Percentiles rank a stretch among this genome's conserved stretches.
These are phyloP conservation scores for Neotoma lepida DNA, from an alignment of 2,113 vertebrate genomes.

Conservation along the genomic window DNA sequence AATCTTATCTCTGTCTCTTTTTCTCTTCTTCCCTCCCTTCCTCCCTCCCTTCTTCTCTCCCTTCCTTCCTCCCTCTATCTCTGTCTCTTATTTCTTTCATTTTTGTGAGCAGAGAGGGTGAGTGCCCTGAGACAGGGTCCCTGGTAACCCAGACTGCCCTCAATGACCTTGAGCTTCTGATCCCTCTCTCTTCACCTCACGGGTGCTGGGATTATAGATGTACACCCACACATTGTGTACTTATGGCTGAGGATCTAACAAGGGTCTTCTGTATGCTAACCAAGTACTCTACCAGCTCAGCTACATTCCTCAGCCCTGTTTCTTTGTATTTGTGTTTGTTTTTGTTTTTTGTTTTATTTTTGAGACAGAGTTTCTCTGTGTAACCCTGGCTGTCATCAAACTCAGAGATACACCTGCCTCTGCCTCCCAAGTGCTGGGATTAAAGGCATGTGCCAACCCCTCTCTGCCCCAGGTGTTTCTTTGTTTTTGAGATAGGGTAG, in stretches of 20 bases:
- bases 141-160: not conserved
- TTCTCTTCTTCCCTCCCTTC: not conserved
- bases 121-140: not conserved
- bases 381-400: no score
- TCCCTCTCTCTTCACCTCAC: not conserved
- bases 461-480: no score
- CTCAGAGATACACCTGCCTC: no score
- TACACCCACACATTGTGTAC: not conserved
- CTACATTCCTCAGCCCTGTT: not conserved
- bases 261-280: not conserved
- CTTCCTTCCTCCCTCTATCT: not conserved
- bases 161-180: not conserved
- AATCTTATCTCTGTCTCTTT: not conserved
- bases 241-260: not conserved
- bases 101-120: not conserved
- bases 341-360: not conserved
- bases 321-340: not conserved
- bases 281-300: fast-evolving
- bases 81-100: not conserved
- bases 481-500: no score
- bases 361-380: no score
- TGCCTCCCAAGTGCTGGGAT: not conserved
- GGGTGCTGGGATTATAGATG: not conserved
- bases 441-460: no score
- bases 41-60: no score